Percentiles rank a stretch among this genome's conserved stretches.
Conservation (phyloP, 2,113 vertebrate genomes). For the Pan troglodytes region NHGRI_mPanTro3-v2.1_pri NC_072412.2:114879501-114880000, state of each 20-base stretch:
- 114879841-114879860: neutral
- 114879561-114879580: accelerated
- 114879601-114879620: neutral
- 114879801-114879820: neutral
- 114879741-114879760: constrained; percentile 43
- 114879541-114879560: neutral
- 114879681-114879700: constrained; percentile 52
- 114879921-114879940: constrained; percentile 57
- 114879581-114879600: neutral
- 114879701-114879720: constrained; percentile 27
- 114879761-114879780: constrained; percentile 41
- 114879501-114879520: neutral
- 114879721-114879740: constrained; percentile 57
- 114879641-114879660: neutral
- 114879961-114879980: constrained; percentile 46
- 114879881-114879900: neutral
- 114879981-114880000: constrained; percentile 2
- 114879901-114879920: neutral
- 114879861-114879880: neutral
- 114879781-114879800: constrained; percentile 56
- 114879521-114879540: accelerated
- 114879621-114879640: neutral
- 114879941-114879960: constrained; percentile 48
- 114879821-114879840: neutral
- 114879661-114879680: neutral